A percentile compares a stretch with the other conserved stretches of the same genome.
phyloP scores from a whole-genome alignment of 2,113 vertebrate genomes.

The Sakesphorus luctuosus region DNA sequence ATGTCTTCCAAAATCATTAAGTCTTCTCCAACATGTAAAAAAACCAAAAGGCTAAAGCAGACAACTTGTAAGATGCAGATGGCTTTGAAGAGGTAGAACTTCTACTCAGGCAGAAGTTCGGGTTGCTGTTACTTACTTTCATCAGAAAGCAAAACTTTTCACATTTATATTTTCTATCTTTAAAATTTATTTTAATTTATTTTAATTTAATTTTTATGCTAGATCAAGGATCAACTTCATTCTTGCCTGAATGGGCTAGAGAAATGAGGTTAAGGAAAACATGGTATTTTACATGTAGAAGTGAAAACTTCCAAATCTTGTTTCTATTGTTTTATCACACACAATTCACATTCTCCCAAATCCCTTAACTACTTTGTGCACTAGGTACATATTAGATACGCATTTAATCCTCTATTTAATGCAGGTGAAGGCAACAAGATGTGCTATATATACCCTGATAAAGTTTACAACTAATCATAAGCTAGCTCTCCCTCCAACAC shows the following conservation, averaged over 20 bases:
- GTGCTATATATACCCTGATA: not conserved
- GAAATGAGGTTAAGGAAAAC: not conserved
- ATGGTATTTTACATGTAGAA: fast-evolving
- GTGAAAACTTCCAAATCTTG: not conserved
- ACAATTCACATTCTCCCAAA: not conserved
- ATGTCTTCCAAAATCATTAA: not conserved
- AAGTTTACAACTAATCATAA: not conserved
- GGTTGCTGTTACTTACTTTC: not conserved
- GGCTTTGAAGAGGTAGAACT: not conserved
- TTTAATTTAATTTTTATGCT: not conserved
- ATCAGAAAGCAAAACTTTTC: not conserved
- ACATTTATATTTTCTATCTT: not conserved
- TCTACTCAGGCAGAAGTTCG: not conserved
- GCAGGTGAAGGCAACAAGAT: not conserved
- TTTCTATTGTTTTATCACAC: not conserved
- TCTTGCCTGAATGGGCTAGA: not conserved
- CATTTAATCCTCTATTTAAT: not conserved
- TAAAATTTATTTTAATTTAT: not conserved
- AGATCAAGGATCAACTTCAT: not conserved
- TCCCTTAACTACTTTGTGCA: not conserved
- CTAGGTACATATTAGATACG: not conserved
- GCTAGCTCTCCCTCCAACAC: not conserved
- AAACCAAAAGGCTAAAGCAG: not conserved
- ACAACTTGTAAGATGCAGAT: not conserved
- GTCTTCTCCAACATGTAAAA: not conserved